Conservation (phyloP, 37 sponge, comb jelly and placozoan genomes). For the Beroe ovata region DNA sequence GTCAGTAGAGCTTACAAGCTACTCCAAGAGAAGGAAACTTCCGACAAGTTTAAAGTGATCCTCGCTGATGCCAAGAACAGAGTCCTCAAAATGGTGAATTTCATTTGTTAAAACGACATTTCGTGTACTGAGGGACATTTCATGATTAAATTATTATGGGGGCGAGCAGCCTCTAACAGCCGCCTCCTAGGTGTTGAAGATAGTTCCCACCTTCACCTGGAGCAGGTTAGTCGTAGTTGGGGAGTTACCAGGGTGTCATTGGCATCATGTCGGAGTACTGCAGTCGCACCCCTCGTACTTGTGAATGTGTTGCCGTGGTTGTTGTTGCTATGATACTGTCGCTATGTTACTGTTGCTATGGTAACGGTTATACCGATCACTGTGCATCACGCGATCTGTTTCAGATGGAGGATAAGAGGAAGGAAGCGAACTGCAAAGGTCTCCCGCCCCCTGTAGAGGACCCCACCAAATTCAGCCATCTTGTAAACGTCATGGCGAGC, state of each 20-base stretch:
- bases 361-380: too few species aligned
- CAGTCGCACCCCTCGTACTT: too few species aligned
- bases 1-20: conserved; percentile 86
- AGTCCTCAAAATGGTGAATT: conserved; percentile 65
- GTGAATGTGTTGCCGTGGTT: too few species aligned
- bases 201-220: neutral
- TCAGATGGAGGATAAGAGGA: conserved; percentile 85
- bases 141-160: neutral
- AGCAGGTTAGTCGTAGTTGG: neutral
- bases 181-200: conserved; percentile 27
- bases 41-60: conserved; percentile 72
- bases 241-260: too few species aligned
- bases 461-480: conserved; percentile 74
- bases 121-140: neutral
- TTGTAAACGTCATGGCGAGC: conserved; percentile 69
- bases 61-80: conserved; percentile 75
- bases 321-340: too few species aligned
- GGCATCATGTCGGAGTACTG: too few species aligned
- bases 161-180: neutral
- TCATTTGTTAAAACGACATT: too few species aligned
- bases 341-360: neutral
- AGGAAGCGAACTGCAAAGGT: conserved; percentile 77
- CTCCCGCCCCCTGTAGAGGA: conserved; percentile 41
- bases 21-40: conserved; percentile 80
- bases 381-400: conserved; percentile 34